Evolutionary conservation across 2,888 invertebrate genomes (phyloP), one percentile per base, ranked within the genome.

Genomic region (Drosophila buzzatii): DNA sequence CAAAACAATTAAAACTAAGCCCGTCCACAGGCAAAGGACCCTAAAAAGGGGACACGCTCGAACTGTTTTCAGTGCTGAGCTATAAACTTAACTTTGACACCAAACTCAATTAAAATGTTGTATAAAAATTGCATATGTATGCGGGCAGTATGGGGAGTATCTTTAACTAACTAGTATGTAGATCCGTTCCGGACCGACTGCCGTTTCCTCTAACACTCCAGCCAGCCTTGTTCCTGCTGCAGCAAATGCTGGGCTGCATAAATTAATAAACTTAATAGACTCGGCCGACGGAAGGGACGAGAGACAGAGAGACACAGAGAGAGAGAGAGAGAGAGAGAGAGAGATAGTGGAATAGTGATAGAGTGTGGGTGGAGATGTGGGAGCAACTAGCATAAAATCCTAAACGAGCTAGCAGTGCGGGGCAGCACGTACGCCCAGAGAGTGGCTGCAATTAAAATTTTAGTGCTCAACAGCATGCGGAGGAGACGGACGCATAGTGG

Each of bases 51-150:
- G 70, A 63, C 51, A 63, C 47, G 52, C 75, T 45, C 37, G 12
- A 51, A 44, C 39, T 44, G 52, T 18, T 64, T 58, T 69, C 66
- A 58, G 55, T 65, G 44, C 56, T 58, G 61, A 66, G 66, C 62
- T 72, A 76, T 87, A 76, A 89, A 89, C 76, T 89, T 89, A 81
- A 87, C 85, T 89, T 84, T 87, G 71, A 61, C 81, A 73, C 68
- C 81, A 81, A 86, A 86, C 85, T 86, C 85, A 89, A 86, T 86
- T 89, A 86, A 86, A 86, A 87, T 81, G 85, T 82, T 82, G 78
- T 61, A 78, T 79, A 70, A 77, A 82, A 84, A 85, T 79, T 79
- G 82, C 85, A 84, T 77, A 87, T 80, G 79, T 68, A 78, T 85
- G 76, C 49, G 68, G 71, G 42, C 57, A 67, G 65, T 27, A 4